Evolutionary conservation across 2,888 invertebrate species (phyloP).

Genomic region (Crocallis elinguaria): DNA sequence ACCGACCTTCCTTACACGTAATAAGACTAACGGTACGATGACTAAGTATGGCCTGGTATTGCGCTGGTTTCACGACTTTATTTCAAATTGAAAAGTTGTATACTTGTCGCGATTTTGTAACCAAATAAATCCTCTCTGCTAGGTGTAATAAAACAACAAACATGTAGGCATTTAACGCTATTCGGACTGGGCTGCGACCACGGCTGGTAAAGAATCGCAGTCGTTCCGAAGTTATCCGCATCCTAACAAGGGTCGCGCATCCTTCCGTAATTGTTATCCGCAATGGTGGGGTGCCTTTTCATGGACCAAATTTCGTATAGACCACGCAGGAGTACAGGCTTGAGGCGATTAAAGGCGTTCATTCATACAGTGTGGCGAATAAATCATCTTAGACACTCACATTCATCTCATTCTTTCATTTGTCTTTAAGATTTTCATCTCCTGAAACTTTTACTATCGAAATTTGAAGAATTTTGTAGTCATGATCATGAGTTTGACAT

Average conservation of each 20-base stretch:
- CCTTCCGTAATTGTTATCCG: conserved; percentile 56
- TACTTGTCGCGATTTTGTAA: neutral
- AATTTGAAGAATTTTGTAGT: no score
- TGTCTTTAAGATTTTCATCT: no score
- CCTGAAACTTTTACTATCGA: no score
- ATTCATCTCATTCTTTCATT: no score
- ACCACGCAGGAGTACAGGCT: neutral
- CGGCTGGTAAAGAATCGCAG: conserved; percentile 49
- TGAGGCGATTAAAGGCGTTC: neutral
- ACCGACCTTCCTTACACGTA: no score
- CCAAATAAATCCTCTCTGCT: conserved; percentile 7
- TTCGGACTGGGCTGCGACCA: conserved; percentile 37
- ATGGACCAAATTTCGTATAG: conserved; percentile 11
- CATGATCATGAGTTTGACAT: no score
- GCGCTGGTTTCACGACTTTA: no score
- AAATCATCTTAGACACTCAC: no score
- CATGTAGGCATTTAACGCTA: conserved; percentile 9
- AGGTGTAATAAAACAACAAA: conserved; percentile 20
- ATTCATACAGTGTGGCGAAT: neutral
- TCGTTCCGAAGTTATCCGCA: conserved; percentile 51
- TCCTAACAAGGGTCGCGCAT: conserved; percentile 49
- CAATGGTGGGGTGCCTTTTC: conserved; percentile 43
- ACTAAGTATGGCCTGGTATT: no score
- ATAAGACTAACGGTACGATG: no score
- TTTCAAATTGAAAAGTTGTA: neutral